phyloP scores from a whole-genome alignment of 1,140 invertebrate species.

The Cyphomyrmex costatus region DNA sequence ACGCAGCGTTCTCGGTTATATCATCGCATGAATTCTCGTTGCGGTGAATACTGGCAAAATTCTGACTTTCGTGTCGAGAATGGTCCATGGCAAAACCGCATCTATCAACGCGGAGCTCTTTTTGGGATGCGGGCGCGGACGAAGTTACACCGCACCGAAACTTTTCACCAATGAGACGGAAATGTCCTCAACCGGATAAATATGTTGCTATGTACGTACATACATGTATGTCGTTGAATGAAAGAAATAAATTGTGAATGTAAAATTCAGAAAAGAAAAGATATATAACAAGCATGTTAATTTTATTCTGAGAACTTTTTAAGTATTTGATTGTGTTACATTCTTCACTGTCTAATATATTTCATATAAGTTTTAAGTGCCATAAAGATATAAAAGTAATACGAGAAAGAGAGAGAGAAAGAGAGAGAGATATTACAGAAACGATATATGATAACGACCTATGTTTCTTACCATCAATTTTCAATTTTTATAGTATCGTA shows the following conservation, averaged over 20 bases:
- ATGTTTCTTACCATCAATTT: background rate
- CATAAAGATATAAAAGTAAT: background rate
- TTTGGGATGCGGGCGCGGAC: background rate
- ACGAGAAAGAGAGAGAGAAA: background rate
- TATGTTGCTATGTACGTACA: background rate
- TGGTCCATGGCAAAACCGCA: background rate
- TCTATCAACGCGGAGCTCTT: conserved; percentile 8
- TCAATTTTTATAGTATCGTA: background rate
- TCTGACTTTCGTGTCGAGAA: background rate
- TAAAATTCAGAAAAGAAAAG: background rate
- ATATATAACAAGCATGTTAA: background rate
- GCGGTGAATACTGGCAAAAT: background rate
- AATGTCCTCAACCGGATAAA: background rate
- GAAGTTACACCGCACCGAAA: conserved; percentile 6
- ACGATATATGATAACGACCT: too few species aligned
- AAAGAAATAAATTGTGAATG: background rate
- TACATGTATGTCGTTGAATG: background rate
- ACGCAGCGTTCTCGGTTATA: background rate
- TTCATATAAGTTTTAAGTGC: background rate
- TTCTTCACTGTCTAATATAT: background rate
- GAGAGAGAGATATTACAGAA: background rate
- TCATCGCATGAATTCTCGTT: background rate
- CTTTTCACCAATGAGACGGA: background rate
- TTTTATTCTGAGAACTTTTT: background rate
- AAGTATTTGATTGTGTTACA: background rate